A percentile compares a stretch with the other conserved stretches of the same genome.
These are phyloP conservation scores for Strix aluco DNA, from an alignment of 2,113 vertebrate species.

Conservation along the genomic window DNA sequence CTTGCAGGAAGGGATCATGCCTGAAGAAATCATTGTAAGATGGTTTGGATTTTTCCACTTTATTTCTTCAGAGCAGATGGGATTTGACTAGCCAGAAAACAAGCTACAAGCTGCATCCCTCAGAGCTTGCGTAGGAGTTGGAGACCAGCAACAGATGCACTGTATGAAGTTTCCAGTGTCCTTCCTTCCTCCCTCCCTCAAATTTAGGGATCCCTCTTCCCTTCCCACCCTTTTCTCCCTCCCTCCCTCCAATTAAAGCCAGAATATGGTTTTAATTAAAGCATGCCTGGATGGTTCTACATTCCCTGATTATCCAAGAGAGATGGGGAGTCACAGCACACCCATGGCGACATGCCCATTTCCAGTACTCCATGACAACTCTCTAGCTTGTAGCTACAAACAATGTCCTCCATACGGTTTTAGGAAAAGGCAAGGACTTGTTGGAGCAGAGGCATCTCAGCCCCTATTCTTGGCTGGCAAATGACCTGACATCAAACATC, in stretches of 20 bases:
- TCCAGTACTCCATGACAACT: not conserved
- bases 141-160: not conserved
- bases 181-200: not conserved
- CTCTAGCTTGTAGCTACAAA: not conserved
- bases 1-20: not conserved
- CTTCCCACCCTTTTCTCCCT: not conserved
- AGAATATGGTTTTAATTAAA: not conserved
- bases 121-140: fast-evolving
- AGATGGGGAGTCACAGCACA: not conserved
- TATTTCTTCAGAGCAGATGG: not conserved
- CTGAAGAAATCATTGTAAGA: not conserved
- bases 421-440: not conserved
- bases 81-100: not conserved
- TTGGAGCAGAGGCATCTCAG: not conserved
- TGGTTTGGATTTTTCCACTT: not conserved
- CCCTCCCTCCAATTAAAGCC: not conserved
- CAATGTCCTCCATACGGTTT: not conserved
- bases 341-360: fast-evolving
- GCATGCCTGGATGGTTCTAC: not conserved
- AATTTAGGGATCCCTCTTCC: not conserved
- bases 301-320: not conserved
- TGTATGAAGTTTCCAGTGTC: not conserved
- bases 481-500: not conserved
- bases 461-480: not conserved
- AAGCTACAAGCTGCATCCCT: not conserved